Evolutionary conservation across 2,797 vertebrate genomes (phyloP), one percentile per base, ranked within the genome.

Genomic region (Brotula barbata): DNA sequence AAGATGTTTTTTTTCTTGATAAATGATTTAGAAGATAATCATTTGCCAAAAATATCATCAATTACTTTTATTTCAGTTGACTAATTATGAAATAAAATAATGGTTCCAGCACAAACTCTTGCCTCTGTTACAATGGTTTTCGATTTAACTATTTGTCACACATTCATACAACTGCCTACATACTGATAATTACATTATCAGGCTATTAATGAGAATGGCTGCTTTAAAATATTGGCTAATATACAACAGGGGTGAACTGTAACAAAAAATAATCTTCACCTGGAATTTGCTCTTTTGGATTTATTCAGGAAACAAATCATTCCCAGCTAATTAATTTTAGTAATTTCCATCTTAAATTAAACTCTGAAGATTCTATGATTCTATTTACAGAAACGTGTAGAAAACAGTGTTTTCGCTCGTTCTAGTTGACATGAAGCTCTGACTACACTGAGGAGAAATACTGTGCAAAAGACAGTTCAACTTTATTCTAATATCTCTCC

Each of bases 191-290:
- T 1, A n/a, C 50, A 28, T 33, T 2, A 21, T 25, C 6, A 34
- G 13, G 3, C 2, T 23, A 7, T 8, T 7, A 16, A 8, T 64
- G 9, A 48, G 23, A 40, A 9, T 31, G 20, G 6, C 14, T 20
- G 8, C n/a, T 68, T 9, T 34, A 7, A 64, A 43, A 59, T 25
- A 17, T 14, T 22, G 7, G n/a, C 43, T 12, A 22, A 53, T 36
- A 14, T 16, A 17, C 0, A 22, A 28, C 1, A 45, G 2, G 12
- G 17, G 15, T 45, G 1, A 12, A 53, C 34, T 3, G 1, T 31
- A 43, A 36, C 2, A 3, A 22, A 25, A 73, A 43, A 69, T 34
- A 31, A 43, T 60, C 46, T 56, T 48, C 13, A 34, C n/a, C 20
- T 45, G 3, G 19, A 45, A 16, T 36, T 28, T 17, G 9, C 7